Percentiles rank a stretch among this genome's conserved stretches.
Evolutionary conservation across 1,140 invertebrate species (phyloP).

Genomic region (Drosophila saltans): DNA sequence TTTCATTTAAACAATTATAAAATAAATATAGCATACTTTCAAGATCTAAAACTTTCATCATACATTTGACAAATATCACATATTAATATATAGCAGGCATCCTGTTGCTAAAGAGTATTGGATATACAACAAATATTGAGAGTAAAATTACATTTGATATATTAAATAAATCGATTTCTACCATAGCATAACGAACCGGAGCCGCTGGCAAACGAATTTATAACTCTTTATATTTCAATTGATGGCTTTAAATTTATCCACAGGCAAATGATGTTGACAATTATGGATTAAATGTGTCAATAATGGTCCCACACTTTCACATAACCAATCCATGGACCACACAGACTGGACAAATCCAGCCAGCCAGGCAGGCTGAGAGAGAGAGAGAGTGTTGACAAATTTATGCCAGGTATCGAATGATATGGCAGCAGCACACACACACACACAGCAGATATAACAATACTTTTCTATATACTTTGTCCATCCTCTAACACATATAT

Average conservation of each 20-base stretch:
- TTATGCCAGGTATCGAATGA: constrained; percentile 44
- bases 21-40: background rate
- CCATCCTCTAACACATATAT: background rate
- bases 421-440: background rate
- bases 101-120: background rate
- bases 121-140: constrained; percentile 24
- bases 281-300: constrained; percentile 81
- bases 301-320: constrained; percentile 35
- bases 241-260: constrained; percentile 73
- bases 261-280: constrained; percentile 74
- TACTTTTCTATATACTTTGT: background rate
- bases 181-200: background rate
- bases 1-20: background rate
- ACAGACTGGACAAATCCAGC: no score
- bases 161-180: constrained; percentile 42
- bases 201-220: constrained; percentile 36
- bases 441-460: constrained; percentile 1
- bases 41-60: no score
- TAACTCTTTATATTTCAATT: constrained; percentile 73
- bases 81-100: no score
- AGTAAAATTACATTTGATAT: constrained; percentile 52
- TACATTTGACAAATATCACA: background rate
- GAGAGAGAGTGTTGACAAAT: constrained; percentile 63
- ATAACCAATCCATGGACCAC: background rate
- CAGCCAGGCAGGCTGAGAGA: background rate